These are phyloP conservation scores for Luidia sarsii DNA, from an alignment of 53 echinoderm and acorn worm species.

Conservation along the genomic window DNA sequence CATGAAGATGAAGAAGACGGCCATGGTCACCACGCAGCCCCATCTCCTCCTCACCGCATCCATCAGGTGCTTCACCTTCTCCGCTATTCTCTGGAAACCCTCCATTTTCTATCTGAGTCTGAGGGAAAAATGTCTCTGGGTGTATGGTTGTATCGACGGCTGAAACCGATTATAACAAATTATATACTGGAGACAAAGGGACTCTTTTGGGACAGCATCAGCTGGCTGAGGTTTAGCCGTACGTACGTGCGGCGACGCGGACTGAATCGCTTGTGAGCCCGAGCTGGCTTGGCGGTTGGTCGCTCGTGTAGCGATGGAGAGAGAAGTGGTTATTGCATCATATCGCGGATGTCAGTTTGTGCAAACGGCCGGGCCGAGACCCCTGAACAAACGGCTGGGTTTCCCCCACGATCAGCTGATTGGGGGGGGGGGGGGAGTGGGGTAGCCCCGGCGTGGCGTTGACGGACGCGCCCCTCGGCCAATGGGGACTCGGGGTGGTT, in stretches of 20 bases:
- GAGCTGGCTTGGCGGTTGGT: too few species aligned
- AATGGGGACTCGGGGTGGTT: neutral
- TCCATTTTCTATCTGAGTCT: conserved; percentile 42
- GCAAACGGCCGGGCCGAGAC: neutral
- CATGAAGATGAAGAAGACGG: conserved; percentile 66
- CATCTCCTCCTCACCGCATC: conserved; percentile 46
- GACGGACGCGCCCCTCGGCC: conserved; percentile 23
- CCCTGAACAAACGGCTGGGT: too few species aligned
- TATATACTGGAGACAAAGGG: too few species aligned
- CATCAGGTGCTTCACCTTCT: conserved; percentile 54
- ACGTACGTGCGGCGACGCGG: too few species aligned
- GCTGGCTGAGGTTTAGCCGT: too few species aligned
- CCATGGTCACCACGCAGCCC: conserved; percentile 76
- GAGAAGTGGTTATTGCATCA: conserved; percentile 18
- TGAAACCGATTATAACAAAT: too few species aligned
- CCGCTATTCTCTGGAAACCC: conserved; percentile 32
- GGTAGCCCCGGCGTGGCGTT: conserved; percentile 6
- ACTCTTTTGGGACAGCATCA: too few species aligned
- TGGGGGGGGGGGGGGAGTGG: conserved; percentile 29
- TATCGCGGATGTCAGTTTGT: neutral
- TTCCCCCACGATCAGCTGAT: conserved; percentile 6
- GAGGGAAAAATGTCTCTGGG: too few species aligned
- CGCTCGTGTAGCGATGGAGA: too few species aligned
- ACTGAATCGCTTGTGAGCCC: too few species aligned
- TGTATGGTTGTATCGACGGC: too few species aligned